Percentiles rank a stretch among this genome's conserved stretches.
Conservation (phyloP, 2,113 vertebrate genomes). For the Phylloscopus trochilus region DNA sequence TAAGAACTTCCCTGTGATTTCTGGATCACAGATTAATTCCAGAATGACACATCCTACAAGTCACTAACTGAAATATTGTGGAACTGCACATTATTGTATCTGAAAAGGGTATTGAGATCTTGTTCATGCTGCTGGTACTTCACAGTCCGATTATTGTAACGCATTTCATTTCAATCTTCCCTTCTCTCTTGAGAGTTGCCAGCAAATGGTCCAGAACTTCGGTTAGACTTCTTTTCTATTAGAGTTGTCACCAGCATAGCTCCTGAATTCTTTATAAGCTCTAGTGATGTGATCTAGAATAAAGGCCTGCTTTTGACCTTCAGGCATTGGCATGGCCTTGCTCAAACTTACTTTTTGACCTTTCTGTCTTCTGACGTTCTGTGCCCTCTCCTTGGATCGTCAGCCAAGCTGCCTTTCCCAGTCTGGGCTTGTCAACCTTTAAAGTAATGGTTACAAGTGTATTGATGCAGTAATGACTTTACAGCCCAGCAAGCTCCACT, state of each 20-base stretch:
- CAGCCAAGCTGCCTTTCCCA: background rate
- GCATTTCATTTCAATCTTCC: constrained; percentile 46
- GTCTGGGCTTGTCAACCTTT: background rate
- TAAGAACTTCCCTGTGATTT: background rate
- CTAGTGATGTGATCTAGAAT: constrained; percentile 5
- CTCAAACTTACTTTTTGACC: background rate
- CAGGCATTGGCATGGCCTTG: background rate
- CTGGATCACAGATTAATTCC: constrained; percentile 32
- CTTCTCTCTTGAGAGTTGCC: constrained; percentile 46
- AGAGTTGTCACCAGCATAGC: constrained; percentile 18
- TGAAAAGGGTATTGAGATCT: constrained; percentile 30
- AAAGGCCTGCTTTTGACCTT: constrained; percentile 38
- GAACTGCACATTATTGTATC: background rate
- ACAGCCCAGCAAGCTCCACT: constrained; percentile 21
- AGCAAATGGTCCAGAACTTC: constrained; percentile 51
- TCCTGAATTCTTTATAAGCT: constrained; percentile 40
- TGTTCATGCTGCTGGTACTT: constrained; percentile 45
- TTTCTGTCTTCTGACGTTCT: background rate
- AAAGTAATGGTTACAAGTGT: constrained; percentile 22
- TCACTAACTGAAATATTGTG: constrained; percentile 11
- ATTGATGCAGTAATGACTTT: constrained; percentile 36
- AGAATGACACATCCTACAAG: background rate
- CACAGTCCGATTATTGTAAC: constrained; percentile 40
- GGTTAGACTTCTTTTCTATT: constrained; percentile 41
- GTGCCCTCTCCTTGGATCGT: background rate